Evolutionary conservation across 2,888 invertebrate species (phyloP), one percentile per base, ranked within the genome.

Genomic region (Craniophora ligustri): DNA sequence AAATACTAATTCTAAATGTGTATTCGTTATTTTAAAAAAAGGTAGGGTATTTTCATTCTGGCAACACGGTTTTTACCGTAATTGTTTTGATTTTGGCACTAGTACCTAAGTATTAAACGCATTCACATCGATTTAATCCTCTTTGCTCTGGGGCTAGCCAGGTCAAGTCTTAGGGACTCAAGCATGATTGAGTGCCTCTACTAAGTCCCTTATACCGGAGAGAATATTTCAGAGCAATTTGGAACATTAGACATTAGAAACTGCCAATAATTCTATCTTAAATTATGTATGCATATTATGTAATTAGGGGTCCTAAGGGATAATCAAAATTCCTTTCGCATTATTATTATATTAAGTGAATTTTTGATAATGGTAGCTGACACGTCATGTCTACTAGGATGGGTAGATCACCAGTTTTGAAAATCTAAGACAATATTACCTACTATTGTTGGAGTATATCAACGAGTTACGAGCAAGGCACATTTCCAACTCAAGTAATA

Each of bases 71-170:
- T n/a, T n/a, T n/a, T n/a, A n/a, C n/a, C n/a, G n/a, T n/a, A n/a
- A n/a, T n/a, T n/a, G n/a, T n/a, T n/a, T n/a, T n/a, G n/a, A 6
- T 10, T 8, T 16, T 7, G 32, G 31, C 32, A 35, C 40, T 30
- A 31, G 18, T 18, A 13, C 4, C 34, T n/a, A n/a, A 28, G 19
- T 34, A 19, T 16, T 40, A 39, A 23, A 39, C 18, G 26, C 11
- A 32, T 32, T 41, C 40, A 35, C 19, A 36, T 32, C 40, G 36
- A 19, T 34, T 32, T 59, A 48, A 60, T 60, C 61, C 67, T 45
- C 51, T 66, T 44, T 47, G 51, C 60, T 46, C 19, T 35, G 15
- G 21, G 15, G 1, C 30, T 23, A 14, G 16, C 18, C 31, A 26
- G 41, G 45, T 11, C 14, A 40, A 38, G 32, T 19, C 26, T 39